Evolutionary conservation across 2,797 vertebrate genomes (phyloP).

Genomic region (Telmatherina bonti): DNA sequence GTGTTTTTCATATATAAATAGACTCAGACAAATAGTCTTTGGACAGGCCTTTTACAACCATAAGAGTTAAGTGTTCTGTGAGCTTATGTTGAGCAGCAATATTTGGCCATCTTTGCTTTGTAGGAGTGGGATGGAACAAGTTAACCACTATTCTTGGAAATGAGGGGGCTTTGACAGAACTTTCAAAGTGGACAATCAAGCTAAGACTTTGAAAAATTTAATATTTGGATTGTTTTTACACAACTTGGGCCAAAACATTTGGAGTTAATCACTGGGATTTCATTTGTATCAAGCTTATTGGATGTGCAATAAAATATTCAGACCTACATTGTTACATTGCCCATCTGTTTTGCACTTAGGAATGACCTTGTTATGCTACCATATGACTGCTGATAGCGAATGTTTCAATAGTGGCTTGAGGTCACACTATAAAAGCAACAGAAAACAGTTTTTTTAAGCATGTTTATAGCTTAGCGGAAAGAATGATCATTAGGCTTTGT

Average conservation of each 20-base stretch:
- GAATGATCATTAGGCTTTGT: constrained; percentile 25
- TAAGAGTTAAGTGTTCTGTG: background rate
- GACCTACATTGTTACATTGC: background rate
- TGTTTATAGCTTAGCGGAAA: background rate
- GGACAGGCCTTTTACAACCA: background rate
- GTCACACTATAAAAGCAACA: constrained; percentile 29
- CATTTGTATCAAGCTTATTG: background rate
- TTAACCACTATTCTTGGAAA: background rate
- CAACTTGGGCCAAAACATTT: constrained; percentile 1
- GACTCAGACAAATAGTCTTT: background rate
- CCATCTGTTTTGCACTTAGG: constrained; percentile 11
- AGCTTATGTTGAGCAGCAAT: background rate
- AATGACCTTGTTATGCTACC: constrained; percentile 33
- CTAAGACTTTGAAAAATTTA: background rate
- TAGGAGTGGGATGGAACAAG: background rate
- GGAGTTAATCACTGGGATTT: background rate
- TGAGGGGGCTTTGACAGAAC: too few species aligned
- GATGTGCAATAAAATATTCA: background rate
- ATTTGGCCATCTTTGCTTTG: background rate
- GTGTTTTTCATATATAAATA: background rate
- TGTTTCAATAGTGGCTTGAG: constrained; percentile 16
- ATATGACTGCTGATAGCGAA: constrained; percentile 13
- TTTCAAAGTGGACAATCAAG: too few species aligned
- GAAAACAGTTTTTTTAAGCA: background rate
- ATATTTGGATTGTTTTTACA: background rate